phyloP scores from a whole-genome alignment of 2,113 vertebrate genomes.

The Alectura lathami region DNA sequence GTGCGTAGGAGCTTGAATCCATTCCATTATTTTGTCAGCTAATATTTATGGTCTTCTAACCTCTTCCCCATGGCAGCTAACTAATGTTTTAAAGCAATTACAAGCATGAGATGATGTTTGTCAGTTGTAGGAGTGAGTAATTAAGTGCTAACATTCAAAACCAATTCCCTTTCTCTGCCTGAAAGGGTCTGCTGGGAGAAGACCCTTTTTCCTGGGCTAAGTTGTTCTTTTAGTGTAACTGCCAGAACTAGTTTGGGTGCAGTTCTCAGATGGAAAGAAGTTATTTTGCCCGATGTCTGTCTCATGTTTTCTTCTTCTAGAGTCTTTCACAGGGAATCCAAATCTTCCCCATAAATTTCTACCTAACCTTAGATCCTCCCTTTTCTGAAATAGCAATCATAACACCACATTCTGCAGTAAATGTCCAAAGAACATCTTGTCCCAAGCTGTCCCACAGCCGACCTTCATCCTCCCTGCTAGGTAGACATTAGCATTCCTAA shows the following conservation, averaged over 20 bases:
- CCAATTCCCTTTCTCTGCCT: background rate
- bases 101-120: conserved; percentile 46
- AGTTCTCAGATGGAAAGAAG: background rate
- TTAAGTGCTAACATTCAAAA: conserved; percentile 33
- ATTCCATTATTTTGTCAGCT: conserved; percentile 39
- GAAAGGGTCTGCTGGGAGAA: background rate
- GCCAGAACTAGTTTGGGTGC: background rate
- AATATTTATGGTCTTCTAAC: conserved; percentile 21
- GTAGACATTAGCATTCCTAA: background rate
- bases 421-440: background rate
- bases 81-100: conserved; percentile 46
- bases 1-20: conserved; percentile 1
- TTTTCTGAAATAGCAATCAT: background rate
- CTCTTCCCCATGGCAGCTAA: conserved; percentile 13
- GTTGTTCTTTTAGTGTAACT: background rate
- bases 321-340: background rate
- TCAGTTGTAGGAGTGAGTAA: conserved; percentile 23
- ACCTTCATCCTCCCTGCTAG: accelerated
- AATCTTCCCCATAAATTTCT: background rate
- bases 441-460: background rate
- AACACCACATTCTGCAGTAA: background rate
- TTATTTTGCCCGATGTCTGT: background rate
- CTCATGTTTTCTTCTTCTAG: background rate
- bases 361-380: background rate
- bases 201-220: background rate